Evolutionary conservation across 2,113 vertebrate genomes (phyloP), one percentile per base, ranked within the genome.

Genomic region (Condylura cristata): DNA sequence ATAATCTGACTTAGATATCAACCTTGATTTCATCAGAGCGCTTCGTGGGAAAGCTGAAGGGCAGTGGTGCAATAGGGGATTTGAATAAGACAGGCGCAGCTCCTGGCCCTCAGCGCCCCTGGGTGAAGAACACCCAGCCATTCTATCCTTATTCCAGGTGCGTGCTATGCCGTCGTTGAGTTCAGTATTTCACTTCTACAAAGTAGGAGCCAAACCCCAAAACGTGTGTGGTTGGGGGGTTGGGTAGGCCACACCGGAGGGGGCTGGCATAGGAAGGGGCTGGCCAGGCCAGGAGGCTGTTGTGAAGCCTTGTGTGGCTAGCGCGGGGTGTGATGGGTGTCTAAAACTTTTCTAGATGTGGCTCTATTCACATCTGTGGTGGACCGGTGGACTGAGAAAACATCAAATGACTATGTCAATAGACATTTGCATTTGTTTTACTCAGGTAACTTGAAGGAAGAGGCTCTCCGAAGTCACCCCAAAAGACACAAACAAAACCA

Each of bases 381-480:
- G 34, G 46, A 91, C 58, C 28, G 89, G 76, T 72, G 34, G 46
- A 91, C 58, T 24, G 60, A 87, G 79, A 78, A 66, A 74, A 63
- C 4, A 53, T 68, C 48, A 65, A 56, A 30, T 22, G 39, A 24
- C 26, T 7, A 48, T 61, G 48, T 61, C 41, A 72, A 72, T 74
- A 53, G 63, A 32, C 22, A 61, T 85, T 96, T 87, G 22, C 81
- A 68, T 90, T 80, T 70, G 30, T 75, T 89, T 90, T 74, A 34
- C 86, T 93, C 72, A 76, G 51, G 34, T 71, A 53, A 85, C 32
- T 79, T 58, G 56, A 80, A 92, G 58, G 76, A 86, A n/a, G 22
- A n/a, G 32, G 3, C 80, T 61, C 74, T 91, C 84, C 46, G 79
- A 78, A 66, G 37, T 66, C 32, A 44, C 32, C 30, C 32, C 30